Base-by-base conservation (phyloP, 2,888 invertebrate genomes). In the Mechanitis mazaeus region DNA sequence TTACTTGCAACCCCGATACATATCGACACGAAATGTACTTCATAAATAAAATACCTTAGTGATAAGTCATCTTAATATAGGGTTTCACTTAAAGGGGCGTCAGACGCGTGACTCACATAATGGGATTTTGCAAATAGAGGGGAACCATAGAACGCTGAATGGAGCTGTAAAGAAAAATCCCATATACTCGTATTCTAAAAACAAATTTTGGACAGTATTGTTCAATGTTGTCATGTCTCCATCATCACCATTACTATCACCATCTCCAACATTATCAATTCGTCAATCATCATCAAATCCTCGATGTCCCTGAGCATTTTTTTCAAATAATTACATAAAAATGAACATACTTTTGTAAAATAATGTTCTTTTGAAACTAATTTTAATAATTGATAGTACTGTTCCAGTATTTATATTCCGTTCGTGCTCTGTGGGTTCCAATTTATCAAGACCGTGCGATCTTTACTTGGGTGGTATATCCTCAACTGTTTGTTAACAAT, bases 11-110 rank as follows among this genome's bases (percentile, higher is more conserved):
- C n/a, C 12, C 20, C n/a, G 47, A 47, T 47, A 47, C n/a, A 47
- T 20, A 28, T 47, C 47, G 3, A 20, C 20, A 47, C 47, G n/a
- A 47, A 47, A 28, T 47, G 28, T 47, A 47, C 20, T 47, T 47
- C 12, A 47, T 47, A 55, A 42, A 54, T 50, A 60, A 58, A 60
- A 47, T 60, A 55, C 28, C 45, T 45, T 33, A 55, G 60, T 64
- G 62, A 67, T 71, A 69, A 67, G 61, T 70, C 69, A 69, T 66
- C 61, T 64, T 69, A 69, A 71, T 71, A 67, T 64, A 60, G 62
- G 68, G 65, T 68, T 68, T 69, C 69, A 71, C 67, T 71, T 67
- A 70, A 66, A 64, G 69, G 72, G 71, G 71, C 68, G 63, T 64
- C 55, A 56, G 60, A 59, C 66, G 63, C 70, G 72, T 68, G 68